Conservation (phyloP, 1,140 invertebrate genomes). For the Lycorma delicatula region DNA sequence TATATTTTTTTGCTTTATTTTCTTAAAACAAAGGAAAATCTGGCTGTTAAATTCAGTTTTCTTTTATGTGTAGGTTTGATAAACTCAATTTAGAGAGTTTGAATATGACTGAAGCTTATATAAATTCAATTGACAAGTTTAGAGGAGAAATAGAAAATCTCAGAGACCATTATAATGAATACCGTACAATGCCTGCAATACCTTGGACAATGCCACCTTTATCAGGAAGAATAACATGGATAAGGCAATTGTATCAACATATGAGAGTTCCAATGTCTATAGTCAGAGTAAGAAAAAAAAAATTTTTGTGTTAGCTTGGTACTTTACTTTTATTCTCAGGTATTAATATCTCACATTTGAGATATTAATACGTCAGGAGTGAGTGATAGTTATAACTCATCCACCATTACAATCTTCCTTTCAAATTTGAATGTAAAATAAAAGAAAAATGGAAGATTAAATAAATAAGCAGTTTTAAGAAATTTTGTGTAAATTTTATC, state of each 20-base stretch:
- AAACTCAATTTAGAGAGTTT: conserved; percentile 56
- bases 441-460: too few species aligned
- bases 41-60: too few species aligned
- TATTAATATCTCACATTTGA: too few species aligned
- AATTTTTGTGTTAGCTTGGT: neutral
- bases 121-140: conserved; percentile 53
- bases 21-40: too few species aligned
- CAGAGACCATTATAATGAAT: conserved; percentile 59
- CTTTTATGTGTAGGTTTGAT: conserved; percentile 56
- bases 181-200: conserved; percentile 52
- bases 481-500: too few species aligned
- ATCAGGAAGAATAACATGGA: conserved; percentile 59
- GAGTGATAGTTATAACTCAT: too few species aligned
- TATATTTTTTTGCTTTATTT: too few species aligned
- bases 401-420: too few species aligned
- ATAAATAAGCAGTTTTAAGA: too few species aligned
- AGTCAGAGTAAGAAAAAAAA: conserved; percentile 41
- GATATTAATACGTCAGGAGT: too few species aligned
- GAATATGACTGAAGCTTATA: conserved; percentile 57
- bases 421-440: too few species aligned
- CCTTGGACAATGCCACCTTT: conserved; percentile 57
- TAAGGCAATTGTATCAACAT: conserved; percentile 53
- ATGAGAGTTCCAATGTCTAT: conserved; percentile 55
- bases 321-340: too few species aligned
- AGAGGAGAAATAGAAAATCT: conserved; percentile 54